Conservation (phyloP, 2,888 invertebrate species). For the Pegoplata infirma region DNA sequence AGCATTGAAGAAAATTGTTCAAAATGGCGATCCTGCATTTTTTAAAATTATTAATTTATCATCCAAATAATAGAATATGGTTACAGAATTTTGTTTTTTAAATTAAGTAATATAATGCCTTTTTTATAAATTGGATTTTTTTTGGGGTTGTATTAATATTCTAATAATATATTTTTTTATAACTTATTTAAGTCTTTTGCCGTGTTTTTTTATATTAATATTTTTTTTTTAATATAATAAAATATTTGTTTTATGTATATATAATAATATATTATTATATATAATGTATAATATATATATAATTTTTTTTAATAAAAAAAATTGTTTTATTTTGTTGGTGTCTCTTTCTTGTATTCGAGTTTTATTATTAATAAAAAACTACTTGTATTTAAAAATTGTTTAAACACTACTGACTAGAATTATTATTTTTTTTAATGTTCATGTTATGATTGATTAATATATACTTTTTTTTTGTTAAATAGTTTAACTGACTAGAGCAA, state of each 20-base stretch:
- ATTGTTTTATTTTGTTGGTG: slow-evolving; percentile 51
- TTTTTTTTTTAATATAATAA: slow-evolving; percentile 49
- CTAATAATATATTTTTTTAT: slow-evolving; percentile 36
- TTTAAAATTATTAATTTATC: too few species aligned
- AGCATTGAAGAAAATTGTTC: too few species aligned
- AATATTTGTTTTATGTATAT: slow-evolving; percentile 41
- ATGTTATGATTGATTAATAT: slow-evolving; percentile 2
- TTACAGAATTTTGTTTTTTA: slow-evolving; percentile 17
- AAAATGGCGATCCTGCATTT: too few species aligned
- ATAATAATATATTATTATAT: slow-evolving; percentile 36
- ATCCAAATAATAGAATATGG: too few species aligned
- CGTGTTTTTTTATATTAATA: slow-evolving; percentile 32
- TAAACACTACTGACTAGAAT: slow-evolving; percentile 57
- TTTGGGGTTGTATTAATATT: slow-evolving; percentile 25
- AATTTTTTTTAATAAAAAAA: slow-evolving; percentile 54
- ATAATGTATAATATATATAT: slow-evolving; percentile 50
- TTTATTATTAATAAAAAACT: slow-evolving; percentile 53
- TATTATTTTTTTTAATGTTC: neutral
- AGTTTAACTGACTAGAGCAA: slow-evolving; percentile 27
- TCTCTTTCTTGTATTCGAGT: slow-evolving; percentile 48
- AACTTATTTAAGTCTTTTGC: slow-evolving; percentile 49
- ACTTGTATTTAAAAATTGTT: slow-evolving; percentile 46
- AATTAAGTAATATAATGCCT: neutral
- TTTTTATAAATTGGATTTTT: neutral
- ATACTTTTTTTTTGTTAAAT: slow-evolving; percentile 14